Evolutionary conservation across 2,888 invertebrate species (phyloP), one percentile per base, ranked within the genome.

Genomic region (Pemphredon lugubris): DNA sequence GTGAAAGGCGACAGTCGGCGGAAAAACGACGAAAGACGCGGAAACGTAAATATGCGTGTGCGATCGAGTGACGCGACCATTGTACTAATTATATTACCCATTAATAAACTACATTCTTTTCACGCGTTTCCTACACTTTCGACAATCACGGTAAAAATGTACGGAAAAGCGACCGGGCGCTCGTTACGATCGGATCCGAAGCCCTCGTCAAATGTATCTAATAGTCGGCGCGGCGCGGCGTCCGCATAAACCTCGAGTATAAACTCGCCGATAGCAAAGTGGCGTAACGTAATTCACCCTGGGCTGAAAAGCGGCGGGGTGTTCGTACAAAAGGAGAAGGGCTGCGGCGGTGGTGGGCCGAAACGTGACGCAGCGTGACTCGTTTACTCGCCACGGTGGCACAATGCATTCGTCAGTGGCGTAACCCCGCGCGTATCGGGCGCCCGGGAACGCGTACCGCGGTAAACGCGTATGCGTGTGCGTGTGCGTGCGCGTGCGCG

Each of bases 281-380:
- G 63, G 69, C 77, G 70, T 67, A 70, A 77, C 73, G 76, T 73
- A 69, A 76, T 77, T 76, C 73, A 59, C 65, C 47, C 55, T 55
- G 55, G 65, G 55, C 51, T 77, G 73, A 59, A 68, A 68, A 71
- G 71, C 58, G 61, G 51, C 47, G 59, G 60, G 58, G 40, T 68
- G 73, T 61, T 65, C 65, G 59, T 54, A 63, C 73, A 77, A 65
- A 69, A 77, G 77, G 73, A 69, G 66, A 69, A 76, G 65, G 58
- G 55, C 57, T 54, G 57, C 30, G 39, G 48, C 48, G 53, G 60
- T 68, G 73, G 77, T 70, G 70, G 70, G 57, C 61, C 76, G 78
- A 76, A 81, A 79, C 82, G 81, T 86, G 84, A 85, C 84, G 81
- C 80, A 84, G 84, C 86, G 86, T 86, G 87, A 86, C 84, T 87